Conservation (phyloP, 1,140 invertebrate species). For the Drosophila persimilis region DNA sequence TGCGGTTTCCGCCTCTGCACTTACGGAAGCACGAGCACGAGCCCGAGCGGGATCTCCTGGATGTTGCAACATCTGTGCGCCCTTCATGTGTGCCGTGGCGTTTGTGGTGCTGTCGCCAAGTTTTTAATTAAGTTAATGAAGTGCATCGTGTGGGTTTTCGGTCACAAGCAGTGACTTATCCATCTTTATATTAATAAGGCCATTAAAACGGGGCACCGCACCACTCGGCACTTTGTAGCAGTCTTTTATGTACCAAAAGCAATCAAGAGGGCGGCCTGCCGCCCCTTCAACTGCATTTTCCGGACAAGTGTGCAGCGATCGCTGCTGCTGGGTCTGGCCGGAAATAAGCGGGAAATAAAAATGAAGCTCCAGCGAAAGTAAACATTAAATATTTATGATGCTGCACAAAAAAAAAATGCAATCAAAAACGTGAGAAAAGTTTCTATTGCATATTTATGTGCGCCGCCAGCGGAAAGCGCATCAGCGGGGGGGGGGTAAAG, state of each 20-base stretch:
- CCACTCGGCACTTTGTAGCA: conserved; percentile 11
- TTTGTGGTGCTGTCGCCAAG: conserved; percentile 27
- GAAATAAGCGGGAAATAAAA: conserved; percentile 14
- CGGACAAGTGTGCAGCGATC: conserved; percentile 37
- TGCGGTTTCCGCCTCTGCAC: conserved; percentile 53
- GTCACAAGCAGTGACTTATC: conserved; percentile 37
- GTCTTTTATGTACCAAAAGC: conserved; percentile 34
- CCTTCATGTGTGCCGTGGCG: not conserved
- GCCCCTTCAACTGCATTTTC: conserved; percentile 14
- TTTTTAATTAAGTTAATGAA: conserved; percentile 80
- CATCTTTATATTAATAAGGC: conserved; percentile 32
- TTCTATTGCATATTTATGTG: conserved; percentile 80
- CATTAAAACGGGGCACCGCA: conserved; percentile 9
- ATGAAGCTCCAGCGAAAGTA: conserved; percentile 47
- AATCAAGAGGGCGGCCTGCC: conserved; percentile 33
- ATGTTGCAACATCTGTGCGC: no score
- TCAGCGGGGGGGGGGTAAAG: conserved; percentile 21
- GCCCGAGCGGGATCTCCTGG: no score
- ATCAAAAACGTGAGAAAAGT: conserved; percentile 81
- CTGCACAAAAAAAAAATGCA: conserved; percentile 71
- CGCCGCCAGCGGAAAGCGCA: conserved; percentile 44
- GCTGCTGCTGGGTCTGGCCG: not conserved
- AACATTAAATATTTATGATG: conserved; percentile 78
- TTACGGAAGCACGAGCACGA: conserved; percentile 18
- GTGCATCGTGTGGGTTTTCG: conserved; percentile 73